These are phyloP conservation scores for Neocrepidodera transversa DNA, from an alignment of 2,888 invertebrate genomes.

Conservation along the genomic window DNA sequence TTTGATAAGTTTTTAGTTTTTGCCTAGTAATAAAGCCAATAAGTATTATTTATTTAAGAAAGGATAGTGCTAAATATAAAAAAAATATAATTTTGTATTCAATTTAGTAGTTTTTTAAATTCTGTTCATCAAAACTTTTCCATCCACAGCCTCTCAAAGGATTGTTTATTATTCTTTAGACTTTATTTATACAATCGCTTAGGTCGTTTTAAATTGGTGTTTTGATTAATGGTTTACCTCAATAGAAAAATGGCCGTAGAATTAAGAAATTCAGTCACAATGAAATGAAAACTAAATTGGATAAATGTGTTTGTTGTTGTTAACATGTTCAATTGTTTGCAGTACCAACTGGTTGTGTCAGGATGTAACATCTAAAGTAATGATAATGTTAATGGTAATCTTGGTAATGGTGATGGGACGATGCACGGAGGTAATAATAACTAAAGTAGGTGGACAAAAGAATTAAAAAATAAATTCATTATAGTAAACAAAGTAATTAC, in stretches of 20 bases:
- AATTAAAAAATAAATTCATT: no score
- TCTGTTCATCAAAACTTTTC: not conserved
- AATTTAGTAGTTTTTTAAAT: no score
- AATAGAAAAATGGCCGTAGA: conserved; percentile 30
- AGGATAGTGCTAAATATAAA: no score
- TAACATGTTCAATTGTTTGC: conserved; percentile 47
- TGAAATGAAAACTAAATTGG: conserved; percentile 39
- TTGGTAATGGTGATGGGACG: conserved; percentile 27
- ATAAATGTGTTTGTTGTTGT: conserved; percentile 42
- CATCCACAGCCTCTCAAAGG: not conserved
- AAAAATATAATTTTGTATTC: no score
- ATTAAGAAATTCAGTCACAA: conserved; percentile 39
- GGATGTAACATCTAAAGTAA: conserved; percentile 36
- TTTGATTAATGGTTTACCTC: conserved; percentile 27
- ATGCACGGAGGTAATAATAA: not conserved
- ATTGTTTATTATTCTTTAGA: conserved; percentile 2
- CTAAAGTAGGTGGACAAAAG: not conserved
- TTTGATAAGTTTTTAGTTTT: no score
- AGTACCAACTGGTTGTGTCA: conserved; percentile 47
- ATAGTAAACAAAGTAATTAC: no score
- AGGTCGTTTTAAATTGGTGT: conserved; percentile 19
- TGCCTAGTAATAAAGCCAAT: no score
- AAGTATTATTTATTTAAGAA: no score
- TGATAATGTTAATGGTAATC: conserved; percentile 1
- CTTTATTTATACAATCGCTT: conserved; percentile 2